Evolutionary conservation across 2,888 invertebrate genomes (phyloP).

Genomic region (Hymenopus coronatus): DNA sequence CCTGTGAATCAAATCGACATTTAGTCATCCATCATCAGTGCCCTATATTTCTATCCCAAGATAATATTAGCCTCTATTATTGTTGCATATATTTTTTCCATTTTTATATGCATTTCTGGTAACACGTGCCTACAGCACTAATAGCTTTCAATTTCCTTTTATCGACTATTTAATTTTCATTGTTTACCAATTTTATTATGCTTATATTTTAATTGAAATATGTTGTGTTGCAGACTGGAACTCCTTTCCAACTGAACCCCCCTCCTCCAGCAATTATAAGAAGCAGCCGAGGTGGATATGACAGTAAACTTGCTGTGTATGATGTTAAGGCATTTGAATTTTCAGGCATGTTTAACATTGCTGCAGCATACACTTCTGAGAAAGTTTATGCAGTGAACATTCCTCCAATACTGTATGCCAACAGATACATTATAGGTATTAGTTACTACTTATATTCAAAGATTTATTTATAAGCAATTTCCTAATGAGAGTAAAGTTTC

Average conservation of each 20-base stretch:
- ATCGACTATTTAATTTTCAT: not conserved
- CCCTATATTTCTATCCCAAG: no score
- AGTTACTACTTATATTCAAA: no score
- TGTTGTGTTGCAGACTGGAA: constrained; percentile 45
- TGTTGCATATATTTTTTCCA: no score
- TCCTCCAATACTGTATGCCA: constrained; percentile 71
- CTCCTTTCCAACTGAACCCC: constrained; percentile 63
- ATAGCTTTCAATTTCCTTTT: not conserved
- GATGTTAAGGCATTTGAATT: constrained; percentile 53
- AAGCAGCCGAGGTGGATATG: constrained; percentile 68
- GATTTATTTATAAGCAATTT: no score
- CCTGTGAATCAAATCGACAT: no score
- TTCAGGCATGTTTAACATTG: constrained; percentile 62
- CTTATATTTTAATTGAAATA: not conserved
- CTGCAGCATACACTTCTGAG: constrained; percentile 54
- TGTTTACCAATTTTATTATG: not conserved
- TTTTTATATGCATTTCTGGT: no score
- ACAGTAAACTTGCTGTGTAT: constrained; percentile 67
- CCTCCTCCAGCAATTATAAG: constrained; percentile 56
- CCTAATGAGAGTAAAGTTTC: no score
- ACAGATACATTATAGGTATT: constrained; percentile 67
- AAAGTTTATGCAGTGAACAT: constrained; percentile 54
- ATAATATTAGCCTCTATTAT: no score
- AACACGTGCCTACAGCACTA: not conserved
- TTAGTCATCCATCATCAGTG: no score